phyloP scores from a whole-genome alignment of 2,888 invertebrate genomes.

The Liodrosophila aerea region DNA sequence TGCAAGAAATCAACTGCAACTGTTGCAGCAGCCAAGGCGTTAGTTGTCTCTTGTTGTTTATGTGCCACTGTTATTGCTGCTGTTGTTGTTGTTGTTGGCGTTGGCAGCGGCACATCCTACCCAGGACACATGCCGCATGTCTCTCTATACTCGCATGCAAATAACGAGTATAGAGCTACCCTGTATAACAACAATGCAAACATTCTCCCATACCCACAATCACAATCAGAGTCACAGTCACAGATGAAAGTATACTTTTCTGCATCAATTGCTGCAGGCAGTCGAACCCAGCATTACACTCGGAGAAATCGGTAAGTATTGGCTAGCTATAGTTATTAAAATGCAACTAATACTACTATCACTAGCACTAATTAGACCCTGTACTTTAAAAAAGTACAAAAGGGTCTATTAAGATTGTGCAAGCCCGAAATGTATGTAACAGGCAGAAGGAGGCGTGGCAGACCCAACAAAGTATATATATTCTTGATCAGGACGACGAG shows the following conservation, averaged over 20 bases:
- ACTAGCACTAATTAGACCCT: no score
- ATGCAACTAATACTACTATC: no score
- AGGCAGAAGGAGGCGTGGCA: no score
- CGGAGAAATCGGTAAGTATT: no score
- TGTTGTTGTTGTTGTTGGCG: slow-evolving; percentile 48
- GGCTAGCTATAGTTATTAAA: no score
- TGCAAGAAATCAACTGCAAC: slow-evolving; percentile 72
- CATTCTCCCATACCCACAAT: slow-evolving; percentile 23
- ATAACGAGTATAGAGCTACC: slow-evolving; percentile 55
- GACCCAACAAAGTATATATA: no score
- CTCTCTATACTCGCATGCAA: slow-evolving; percentile 58
- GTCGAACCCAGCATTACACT: neutral
- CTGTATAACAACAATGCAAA: slow-evolving; percentile 37
- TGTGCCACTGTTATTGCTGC: slow-evolving; percentile 12
- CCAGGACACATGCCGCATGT: slow-evolving; percentile 40
- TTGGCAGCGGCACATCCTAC: slow-evolving; percentile 57
- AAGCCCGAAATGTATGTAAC: no score
- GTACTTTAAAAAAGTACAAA: no score
- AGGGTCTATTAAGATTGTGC: no score
- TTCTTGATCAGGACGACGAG: no score
- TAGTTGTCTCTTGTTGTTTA: neutral
- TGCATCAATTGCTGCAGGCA: slow-evolving; percentile 65
- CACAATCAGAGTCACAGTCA: slow-evolving; percentile 11
- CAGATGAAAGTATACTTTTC: slow-evolving; percentile 63
- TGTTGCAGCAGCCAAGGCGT: slow-evolving; percentile 65